Evolutionary conservation across 2,797 vertebrate genomes (phyloP).

Genomic region (Loriculus beryllinus): DNA sequence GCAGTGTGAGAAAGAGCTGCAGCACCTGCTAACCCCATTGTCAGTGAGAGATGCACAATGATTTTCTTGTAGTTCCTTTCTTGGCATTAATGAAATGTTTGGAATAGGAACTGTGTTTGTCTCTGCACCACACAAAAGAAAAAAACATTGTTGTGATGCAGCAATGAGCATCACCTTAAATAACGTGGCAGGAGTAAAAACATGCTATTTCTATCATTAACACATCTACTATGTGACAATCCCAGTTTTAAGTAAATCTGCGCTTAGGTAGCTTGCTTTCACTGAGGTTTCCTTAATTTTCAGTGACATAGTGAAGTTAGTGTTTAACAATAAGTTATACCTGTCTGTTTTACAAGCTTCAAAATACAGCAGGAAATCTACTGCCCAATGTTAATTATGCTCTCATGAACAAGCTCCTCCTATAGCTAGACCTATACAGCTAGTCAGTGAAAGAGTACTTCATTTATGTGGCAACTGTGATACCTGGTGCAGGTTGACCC

Average conservation of each 20-base stretch:
- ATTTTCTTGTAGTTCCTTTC: background rate
- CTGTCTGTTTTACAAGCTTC: background rate
- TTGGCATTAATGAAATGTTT: background rate
- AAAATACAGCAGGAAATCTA: background rate
- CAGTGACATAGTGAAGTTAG: background rate
- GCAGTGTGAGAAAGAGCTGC: background rate
- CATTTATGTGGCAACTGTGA: rapidly evolving
- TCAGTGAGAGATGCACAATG: background rate
- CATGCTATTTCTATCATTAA: background rate
- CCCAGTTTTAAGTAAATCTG: background rate
- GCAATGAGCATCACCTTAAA: background rate
- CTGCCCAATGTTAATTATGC: background rate
- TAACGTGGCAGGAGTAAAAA: background rate
- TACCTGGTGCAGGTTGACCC: background rate
- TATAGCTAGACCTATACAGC: rapidly evolving
- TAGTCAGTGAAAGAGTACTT: background rate
- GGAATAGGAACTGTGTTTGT: background rate
- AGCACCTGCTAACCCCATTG: background rate
- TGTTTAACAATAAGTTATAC: background rate
- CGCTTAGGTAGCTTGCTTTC: background rate
- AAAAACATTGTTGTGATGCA: background rate
- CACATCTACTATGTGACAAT: background rate
- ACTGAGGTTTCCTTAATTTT: background rate
- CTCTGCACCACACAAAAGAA: background rate
- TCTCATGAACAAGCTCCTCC: background rate